Evolutionary conservation across 35 echinoderm and acorn worm genomes (phyloP).

Genomic region (Ophioderma brevispina): DNA sequence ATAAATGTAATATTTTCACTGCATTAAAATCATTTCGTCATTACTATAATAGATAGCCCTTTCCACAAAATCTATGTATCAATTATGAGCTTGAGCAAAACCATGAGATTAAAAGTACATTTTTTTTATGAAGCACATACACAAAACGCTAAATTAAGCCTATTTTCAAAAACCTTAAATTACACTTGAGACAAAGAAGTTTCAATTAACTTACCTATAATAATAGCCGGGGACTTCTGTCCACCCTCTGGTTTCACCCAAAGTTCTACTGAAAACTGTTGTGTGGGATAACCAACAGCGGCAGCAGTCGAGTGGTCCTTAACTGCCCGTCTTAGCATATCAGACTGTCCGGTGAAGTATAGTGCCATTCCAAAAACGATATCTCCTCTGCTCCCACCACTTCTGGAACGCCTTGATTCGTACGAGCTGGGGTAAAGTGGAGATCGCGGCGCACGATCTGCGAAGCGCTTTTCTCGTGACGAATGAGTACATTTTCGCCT

Average conservation of each 20-base stretch:
- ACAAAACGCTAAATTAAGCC: no score
- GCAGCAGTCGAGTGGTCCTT: not conserved
- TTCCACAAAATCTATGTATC: no score
- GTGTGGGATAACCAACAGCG: not conserved
- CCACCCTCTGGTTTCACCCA: conserved; percentile 39
- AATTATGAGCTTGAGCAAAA: no score
- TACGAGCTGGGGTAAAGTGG: no score
- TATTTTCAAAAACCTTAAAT: no score
- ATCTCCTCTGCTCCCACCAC: not conserved
- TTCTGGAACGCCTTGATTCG: no score
- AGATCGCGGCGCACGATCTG: not conserved
- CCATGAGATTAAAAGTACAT: no score
- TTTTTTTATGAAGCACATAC: no score
- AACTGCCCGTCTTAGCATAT: not conserved
- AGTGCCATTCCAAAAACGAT: not conserved
- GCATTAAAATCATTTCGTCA: no score
- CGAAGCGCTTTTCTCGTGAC: not conserved
- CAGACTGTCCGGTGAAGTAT: conserved; percentile 13
- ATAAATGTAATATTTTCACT: no score
- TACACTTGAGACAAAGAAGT: no score
- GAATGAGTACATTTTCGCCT: not conserved
- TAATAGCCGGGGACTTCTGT: conserved; percentile 23
- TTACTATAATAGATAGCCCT: no score
- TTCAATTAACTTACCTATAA: conserved; percentile 26
- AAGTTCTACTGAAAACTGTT: conserved; percentile 10